These are phyloP conservation scores for Ips typographus DNA, from an alignment of 1,140 invertebrate genomes.

Conservation along the genomic window DNA sequence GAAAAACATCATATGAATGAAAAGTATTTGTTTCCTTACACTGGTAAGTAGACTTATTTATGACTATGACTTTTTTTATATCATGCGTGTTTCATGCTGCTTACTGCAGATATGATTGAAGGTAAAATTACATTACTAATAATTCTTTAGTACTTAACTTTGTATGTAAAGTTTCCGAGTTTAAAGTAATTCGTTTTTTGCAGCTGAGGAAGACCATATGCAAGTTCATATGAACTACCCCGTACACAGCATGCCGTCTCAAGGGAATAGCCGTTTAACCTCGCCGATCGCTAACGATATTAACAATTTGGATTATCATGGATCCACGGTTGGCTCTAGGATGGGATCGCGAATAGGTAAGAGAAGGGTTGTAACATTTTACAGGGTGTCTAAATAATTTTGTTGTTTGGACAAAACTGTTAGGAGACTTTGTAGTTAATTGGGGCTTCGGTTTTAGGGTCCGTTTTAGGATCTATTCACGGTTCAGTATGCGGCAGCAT, in stretches of 20 bases:
- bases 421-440: not conserved
- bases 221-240: constrained; percentile 45
- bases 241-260: constrained; percentile 20
- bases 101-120: no score
- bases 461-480: constrained; percentile 55
- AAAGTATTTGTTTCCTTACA: constrained; percentile 78
- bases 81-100: no score
- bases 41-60: constrained; percentile 53
- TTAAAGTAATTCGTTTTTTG: not conserved
- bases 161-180: no score
- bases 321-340: constrained; percentile 42
- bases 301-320: constrained; percentile 51
- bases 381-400: no score
- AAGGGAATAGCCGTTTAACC: constrained; percentile 47
- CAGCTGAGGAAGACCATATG: constrained; percentile 63
- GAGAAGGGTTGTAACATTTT: not conserved
- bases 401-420: no score
- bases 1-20: constrained; percentile 72
- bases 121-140: no score
- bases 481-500: constrained; percentile 50
- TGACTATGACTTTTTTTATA: not conserved
- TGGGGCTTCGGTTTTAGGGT: constrained; percentile 37
- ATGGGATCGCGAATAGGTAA: constrained; percentile 48
- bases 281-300: constrained; percentile 50
- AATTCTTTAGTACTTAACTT: no score